phyloP scores from a whole-genome alignment of 2,113 vertebrate species.

The Hippolais icterina region DNA sequence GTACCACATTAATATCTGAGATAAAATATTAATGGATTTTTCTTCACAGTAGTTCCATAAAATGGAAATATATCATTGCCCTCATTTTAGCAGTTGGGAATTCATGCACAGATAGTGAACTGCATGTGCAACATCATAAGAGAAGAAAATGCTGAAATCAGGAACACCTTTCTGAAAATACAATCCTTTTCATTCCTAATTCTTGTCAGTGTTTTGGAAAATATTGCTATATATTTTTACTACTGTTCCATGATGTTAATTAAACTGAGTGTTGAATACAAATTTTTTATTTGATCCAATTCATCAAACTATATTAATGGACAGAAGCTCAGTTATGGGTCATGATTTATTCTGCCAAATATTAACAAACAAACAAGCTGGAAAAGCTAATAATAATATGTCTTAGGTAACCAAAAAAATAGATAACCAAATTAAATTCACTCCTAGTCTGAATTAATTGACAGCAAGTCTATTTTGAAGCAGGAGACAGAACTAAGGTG shows the following conservation, averaged over 20 bases:
- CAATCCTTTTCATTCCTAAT: neutral
- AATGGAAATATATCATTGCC: neutral
- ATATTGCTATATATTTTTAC: neutral
- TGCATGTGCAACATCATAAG: neutral
- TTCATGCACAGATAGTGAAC: neutral
- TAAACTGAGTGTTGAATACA: neutral
- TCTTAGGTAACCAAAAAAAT: neutral
- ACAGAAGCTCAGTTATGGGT: neutral
- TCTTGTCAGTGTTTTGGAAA: neutral
- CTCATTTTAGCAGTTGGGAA: neutral
- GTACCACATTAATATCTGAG: neutral
- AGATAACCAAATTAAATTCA: neutral
- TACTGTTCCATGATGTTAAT: neutral
- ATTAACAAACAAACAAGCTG: neutral
- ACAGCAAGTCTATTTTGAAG: conserved; percentile 7
- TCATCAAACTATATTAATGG: neutral
- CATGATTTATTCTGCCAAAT: neutral
- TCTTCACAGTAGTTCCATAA: neutral
- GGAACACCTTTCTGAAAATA: neutral
- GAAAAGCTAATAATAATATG: neutral
- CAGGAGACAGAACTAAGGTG: neutral
- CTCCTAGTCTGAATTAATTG: neutral
- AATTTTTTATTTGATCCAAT: neutral
- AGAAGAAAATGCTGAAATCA: neutral
- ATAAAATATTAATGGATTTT: neutral